Base-by-base conservation (phyloP, 2,797 vertebrate genomes). In the Danio albolineatus region DNA sequence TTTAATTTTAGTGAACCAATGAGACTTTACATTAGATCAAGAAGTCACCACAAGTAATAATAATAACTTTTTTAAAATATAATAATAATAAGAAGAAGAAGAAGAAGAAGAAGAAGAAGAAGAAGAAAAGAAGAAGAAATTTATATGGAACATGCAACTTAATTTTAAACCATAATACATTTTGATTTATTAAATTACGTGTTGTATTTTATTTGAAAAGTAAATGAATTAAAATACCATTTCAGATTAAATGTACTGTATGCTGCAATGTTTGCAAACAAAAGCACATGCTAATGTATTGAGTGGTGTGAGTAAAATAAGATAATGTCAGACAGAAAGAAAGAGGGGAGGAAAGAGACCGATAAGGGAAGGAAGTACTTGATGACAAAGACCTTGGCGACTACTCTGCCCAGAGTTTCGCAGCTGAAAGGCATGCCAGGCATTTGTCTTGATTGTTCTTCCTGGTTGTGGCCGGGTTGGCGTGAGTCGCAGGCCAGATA, bases 361-460 rank as follows among this genome's bases (percentile, higher is more conserved):
- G 66, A 51, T 59, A 85, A 86, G 87, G 89, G 86, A 89, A 89
- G 89, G 89, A 91, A 83, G 85, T 84, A 83, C 75, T 83, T 17
- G 4, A 83, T 85, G 85, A 89, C 87, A 87, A 72, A 84, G 46
- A 66, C 53, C 66, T 82, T 78, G 80, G 71, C 41, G 85, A 88
- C 84, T 85, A 75, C 80, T 76, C 56, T 46, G 39, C 73, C 65
- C 56, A 69, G 44, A 78, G 84, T 28, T 88, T 90, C 86, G 87
- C 75, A 85, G 81, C 73, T 73, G 77, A 86, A 89, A 89, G 88
- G 85, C 89, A 90, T 89, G 87, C 75, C 81, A 92, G 87, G 91
- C 86, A 93, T 93, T 92, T 79, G 73, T 76, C 76, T 72, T 86
- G 90, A 92, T 92, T 91, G 91, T 93, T 92, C 91, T 91, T 92